These are phyloP conservation scores for Bambusicola thoracicus DNA, from an alignment of 2,113 vertebrate genomes.

Conservation along the genomic window DNA sequence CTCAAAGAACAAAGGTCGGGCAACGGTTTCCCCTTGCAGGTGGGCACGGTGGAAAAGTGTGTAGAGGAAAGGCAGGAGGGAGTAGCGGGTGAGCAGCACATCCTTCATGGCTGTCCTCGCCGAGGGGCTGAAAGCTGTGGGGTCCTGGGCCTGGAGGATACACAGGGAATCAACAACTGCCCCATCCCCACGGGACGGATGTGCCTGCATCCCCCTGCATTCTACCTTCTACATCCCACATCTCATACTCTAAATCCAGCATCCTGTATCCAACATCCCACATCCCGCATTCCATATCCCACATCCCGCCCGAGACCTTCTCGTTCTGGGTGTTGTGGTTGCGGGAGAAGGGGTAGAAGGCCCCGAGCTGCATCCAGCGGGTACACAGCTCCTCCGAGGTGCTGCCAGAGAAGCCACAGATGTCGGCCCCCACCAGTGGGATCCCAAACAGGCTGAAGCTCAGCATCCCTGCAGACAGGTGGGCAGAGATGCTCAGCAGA, in stretches of 20 bases:
- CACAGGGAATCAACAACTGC: fast-evolving
- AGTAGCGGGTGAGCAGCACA: slow-evolving; percentile 84
- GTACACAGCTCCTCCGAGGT: slow-evolving; percentile 86
- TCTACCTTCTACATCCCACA: not conserved
- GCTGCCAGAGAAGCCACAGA: slow-evolving; percentile 85
- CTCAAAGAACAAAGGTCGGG: slow-evolving; percentile 88
- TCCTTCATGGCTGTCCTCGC: slow-evolving; percentile 83
- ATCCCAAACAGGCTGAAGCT: slow-evolving; percentile 90
- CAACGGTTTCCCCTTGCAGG: slow-evolving; percentile 81
- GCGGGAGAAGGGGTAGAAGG: slow-evolving; percentile 90
- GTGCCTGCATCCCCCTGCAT: not conserved
- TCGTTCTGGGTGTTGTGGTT: slow-evolving; percentile 84
- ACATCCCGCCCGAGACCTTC: slow-evolving; percentile 55
- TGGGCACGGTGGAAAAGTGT: slow-evolving; percentile 89
- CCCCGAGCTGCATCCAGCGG: slow-evolving; percentile 89
- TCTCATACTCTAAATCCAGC: no score
- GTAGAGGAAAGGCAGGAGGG: slow-evolving; percentile 89
- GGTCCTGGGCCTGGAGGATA: slow-evolving; percentile 83
- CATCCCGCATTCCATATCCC: fast-evolving
- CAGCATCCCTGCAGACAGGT: slow-evolving; percentile 78
- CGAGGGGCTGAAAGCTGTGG: slow-evolving; percentile 77
- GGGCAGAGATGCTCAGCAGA: not conserved
- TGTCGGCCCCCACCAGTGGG: slow-evolving; percentile 84
- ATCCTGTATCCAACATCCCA: fast-evolving
- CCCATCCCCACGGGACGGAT: not conserved